These are phyloP conservation scores for Ctenochaetus hawaiiensis DNA, from an alignment of 2,797 vertebrate genomes.

Conservation along the genomic window DNA sequence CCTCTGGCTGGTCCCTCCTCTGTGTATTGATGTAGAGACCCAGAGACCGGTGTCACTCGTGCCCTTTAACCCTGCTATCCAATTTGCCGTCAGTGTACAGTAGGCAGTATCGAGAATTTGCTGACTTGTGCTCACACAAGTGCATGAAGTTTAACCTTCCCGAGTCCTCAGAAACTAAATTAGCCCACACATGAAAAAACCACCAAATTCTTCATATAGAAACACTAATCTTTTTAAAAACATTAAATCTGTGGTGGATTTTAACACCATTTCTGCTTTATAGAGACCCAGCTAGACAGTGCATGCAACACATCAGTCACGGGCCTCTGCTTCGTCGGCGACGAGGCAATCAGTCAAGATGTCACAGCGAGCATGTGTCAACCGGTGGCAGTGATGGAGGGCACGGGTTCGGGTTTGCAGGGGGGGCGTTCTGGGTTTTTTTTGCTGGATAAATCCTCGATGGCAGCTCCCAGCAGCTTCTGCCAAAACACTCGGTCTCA, in stretches of 20 bases:
- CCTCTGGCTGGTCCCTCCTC: conserved; percentile 55
- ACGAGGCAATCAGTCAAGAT: conserved; percentile 74
- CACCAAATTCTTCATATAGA: no score
- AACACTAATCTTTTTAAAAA: neutral
- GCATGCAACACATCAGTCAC: conserved; percentile 63
- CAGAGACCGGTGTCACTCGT: conserved; percentile 30
- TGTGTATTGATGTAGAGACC: conserved; percentile 60
- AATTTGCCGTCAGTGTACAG: conserved; percentile 41
- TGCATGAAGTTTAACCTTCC: conserved; percentile 33
- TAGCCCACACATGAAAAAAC: no score
- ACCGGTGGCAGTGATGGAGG: conserved; percentile 73
- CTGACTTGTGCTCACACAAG: conserved; percentile 11
- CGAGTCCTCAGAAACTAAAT: conserved; percentile 25
- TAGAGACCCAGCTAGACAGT: conserved; percentile 28
- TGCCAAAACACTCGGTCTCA: conserved; percentile 60
- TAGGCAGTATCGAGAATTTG: conserved; percentile 13
- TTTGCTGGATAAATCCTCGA: conserved; percentile 58
- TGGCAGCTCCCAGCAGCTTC: conserved; percentile 63
- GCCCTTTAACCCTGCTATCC: conserved; percentile 58
- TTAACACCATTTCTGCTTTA: conserved; percentile 37
- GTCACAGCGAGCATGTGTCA: conserved; percentile 75
- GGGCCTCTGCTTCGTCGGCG: conserved; percentile 55
- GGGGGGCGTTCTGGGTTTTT: conserved; percentile 44
- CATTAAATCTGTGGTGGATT: conserved; percentile 44
- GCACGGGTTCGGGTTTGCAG: conserved; percentile 22